A percentile compares a stretch with the other conserved stretches of the same genome.
These are phyloP conservation scores for Acipenser oxyrinchus DNA, from an alignment of 2,797 vertebrate species.

Conservation along the genomic window DNA sequence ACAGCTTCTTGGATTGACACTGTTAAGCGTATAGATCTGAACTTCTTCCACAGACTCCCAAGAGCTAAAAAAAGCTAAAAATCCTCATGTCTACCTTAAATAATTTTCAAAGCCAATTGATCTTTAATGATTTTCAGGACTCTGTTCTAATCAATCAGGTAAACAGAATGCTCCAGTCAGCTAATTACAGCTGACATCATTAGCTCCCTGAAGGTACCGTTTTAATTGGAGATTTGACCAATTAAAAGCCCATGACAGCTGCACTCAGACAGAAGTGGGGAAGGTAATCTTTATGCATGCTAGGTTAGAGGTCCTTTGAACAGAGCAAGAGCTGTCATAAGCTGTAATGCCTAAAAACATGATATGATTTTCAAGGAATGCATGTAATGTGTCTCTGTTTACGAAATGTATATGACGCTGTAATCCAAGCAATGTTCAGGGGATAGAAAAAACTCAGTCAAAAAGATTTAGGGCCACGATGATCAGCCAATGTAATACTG, in stretches of 20 bases:
- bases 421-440: background rate
- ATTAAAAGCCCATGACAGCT: constrained; percentile 20
- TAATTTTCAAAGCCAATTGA: constrained; percentile 4
- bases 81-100: background rate
- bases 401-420: background rate
- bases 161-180: constrained; percentile 15
- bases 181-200: constrained; percentile 21
- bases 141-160: constrained; percentile 12
- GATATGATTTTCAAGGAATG: background rate
- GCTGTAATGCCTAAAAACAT: constrained; percentile 1
- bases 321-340: constrained; percentile 15
- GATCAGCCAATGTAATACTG: no score
- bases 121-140: constrained; percentile 13
- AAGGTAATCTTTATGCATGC: constrained; percentile 12
- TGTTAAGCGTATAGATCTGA: background rate
- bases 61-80: background rate
- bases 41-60: constrained; percentile 1
- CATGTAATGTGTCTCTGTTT: background rate
- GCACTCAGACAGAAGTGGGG: constrained; percentile 10
- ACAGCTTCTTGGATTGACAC: constrained; percentile 5
- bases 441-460: no score
- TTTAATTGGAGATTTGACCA: constrained; percentile 25
- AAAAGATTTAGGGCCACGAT: no score
- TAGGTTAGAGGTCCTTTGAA: constrained; percentile 16
- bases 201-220: constrained; percentile 20